phyloP scores from a whole-genome alignment of 2,113 vertebrate genomes.

The Atractosteus spatula region DNA sequence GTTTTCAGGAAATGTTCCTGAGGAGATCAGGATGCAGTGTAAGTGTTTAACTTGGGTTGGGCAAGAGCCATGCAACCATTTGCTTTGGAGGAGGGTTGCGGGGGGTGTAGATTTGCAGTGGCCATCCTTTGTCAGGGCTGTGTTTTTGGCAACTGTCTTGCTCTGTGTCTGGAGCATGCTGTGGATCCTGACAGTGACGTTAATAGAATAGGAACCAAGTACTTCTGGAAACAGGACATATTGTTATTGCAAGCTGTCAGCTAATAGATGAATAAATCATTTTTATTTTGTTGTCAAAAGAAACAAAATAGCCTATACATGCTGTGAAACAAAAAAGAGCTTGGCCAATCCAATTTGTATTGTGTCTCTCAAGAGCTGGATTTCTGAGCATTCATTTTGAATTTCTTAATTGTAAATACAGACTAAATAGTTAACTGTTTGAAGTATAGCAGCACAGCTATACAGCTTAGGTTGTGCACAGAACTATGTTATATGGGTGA shows the following conservation, averaged over 20 bases:
- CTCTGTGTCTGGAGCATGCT: constrained; percentile 3
- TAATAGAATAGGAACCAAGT: constrained; percentile 21
- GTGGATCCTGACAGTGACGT: constrained; percentile 24
- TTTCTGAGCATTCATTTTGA: too few relatives aligned
- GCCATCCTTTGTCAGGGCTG: neutral
- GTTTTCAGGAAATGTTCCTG: constrained; percentile 47
- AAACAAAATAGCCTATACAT: neutral
- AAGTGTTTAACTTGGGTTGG: constrained; percentile 50
- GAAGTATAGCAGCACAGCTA: too few relatives aligned
- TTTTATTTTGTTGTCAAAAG: constrained; percentile 7
- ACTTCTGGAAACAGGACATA: constrained; percentile 27
- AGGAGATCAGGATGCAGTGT: constrained; percentile 49
- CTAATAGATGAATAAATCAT: constrained; percentile 25
- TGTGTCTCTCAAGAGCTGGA: too few relatives aligned
- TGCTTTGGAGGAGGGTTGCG: constrained; percentile 11
- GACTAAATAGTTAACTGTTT: too few relatives aligned
- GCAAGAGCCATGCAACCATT: constrained; percentile 29
- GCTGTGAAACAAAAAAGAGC: too few relatives aligned
- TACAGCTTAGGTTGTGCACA: too few relatives aligned
- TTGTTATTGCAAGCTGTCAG: constrained; percentile 31
- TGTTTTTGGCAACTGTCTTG: neutral
- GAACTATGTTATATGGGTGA: too few relatives aligned
- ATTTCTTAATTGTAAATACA: too few relatives aligned
- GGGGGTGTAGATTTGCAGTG: neutral
- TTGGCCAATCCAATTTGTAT: too few relatives aligned